Evolutionary conservation across 37 sponge, comb jelly and placozoan genomes (phyloP).

Genomic region (Chondrosia reniformis): DNA sequence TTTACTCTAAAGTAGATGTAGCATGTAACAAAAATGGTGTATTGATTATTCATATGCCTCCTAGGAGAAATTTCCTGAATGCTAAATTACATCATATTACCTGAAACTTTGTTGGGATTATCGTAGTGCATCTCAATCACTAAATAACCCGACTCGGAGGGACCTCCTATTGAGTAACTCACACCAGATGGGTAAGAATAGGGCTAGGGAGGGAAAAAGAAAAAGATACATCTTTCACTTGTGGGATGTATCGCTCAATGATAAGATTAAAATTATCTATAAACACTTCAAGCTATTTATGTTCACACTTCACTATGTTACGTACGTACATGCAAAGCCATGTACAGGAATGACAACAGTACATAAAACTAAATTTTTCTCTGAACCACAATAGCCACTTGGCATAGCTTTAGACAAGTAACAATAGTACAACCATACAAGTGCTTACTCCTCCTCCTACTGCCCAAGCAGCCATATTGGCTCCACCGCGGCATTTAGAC

Average conservation of each 20-base stretch:
- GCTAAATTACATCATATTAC: too few relatives aligned
- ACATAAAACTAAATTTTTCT: too few relatives aligned
- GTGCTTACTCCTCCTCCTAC: constrained; percentile 54
- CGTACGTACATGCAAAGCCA: too few relatives aligned
- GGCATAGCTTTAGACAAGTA: background rate
- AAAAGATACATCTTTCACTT: background rate
- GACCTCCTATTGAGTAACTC: constrained; percentile 74
- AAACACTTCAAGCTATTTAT: too few relatives aligned
- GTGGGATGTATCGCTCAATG: too few relatives aligned
- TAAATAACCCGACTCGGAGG: background rate
- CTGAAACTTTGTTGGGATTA: constrained; percentile 33
- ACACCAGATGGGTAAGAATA: constrained; percentile 44
- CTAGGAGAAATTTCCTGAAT: too few relatives aligned
- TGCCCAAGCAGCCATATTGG: constrained; percentile 46
- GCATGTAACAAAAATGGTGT: too few relatives aligned
- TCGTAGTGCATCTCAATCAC: constrained; percentile 70
- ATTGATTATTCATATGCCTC: too few relatives aligned
- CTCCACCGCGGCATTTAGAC: background rate
- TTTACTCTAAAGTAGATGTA: too few relatives aligned
- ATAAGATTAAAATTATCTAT: too few relatives aligned
- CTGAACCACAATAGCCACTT: background rate
- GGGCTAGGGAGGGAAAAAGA: background rate
- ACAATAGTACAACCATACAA: background rate
- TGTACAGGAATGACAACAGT: too few relatives aligned
- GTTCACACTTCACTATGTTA: too few relatives aligned